These are phyloP conservation scores for Micrasema minimum DNA, from an alignment of 1,140 invertebrate genomes.

Conservation along the genomic window DNA sequence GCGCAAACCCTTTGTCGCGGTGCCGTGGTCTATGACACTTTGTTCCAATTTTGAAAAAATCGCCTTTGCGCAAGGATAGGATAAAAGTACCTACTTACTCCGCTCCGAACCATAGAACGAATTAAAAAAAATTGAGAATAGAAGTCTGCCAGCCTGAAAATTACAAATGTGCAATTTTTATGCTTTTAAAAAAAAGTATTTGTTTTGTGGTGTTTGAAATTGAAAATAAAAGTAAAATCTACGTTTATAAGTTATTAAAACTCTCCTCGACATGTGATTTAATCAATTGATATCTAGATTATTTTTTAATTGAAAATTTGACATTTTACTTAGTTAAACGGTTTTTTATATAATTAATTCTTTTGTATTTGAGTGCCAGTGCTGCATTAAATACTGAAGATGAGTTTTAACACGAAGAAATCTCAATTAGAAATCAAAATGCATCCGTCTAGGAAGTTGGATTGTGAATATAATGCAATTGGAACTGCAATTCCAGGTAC, in stretches of 20 bases:
- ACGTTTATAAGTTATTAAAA: background rate
- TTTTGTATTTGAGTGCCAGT: constrained; percentile 28
- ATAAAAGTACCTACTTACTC: constrained; percentile 4
- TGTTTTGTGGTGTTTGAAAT: constrained; percentile 11
- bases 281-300: background rate
- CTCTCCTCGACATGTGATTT: background rate
- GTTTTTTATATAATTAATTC: constrained; percentile 5
- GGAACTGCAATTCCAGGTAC: constrained; percentile 46
- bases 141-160: background rate
- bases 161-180: constrained; percentile 17
- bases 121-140: background rate
- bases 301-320: background rate
- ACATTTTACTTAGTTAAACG: background rate
- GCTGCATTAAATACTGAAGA: constrained; percentile 24
- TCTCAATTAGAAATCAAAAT: constrained; percentile 31
- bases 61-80: background rate
- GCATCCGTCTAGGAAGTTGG: constrained; percentile 41
- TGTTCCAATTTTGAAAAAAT: constrained; percentile 26
- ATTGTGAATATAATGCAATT: constrained; percentile 50
- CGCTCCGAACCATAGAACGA: background rate
- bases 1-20: constrained; percentile 24
- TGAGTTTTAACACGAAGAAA: constrained; percentile 26
- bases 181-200: constrained; percentile 16
- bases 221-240: background rate
- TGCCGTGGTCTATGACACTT: constrained; percentile 29